phyloP scores from a whole-genome alignment of 1,140 invertebrate genomes.

The Drosophila funebris region DNA sequence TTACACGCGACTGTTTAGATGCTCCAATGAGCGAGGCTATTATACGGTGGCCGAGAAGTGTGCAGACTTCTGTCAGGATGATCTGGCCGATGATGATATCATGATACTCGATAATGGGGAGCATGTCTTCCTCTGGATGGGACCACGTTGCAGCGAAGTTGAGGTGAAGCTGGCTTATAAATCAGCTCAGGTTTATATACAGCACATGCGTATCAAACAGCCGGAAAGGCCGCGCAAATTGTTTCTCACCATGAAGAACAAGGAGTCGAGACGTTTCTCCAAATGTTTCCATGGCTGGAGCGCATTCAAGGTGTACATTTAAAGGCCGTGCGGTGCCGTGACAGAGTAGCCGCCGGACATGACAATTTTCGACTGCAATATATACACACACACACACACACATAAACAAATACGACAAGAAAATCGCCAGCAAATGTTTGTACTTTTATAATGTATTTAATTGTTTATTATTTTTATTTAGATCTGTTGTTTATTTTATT shows the following conservation, averaged over 20 bases:
- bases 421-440: constrained; percentile 57
- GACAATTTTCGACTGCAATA: constrained; percentile 52
- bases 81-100: constrained; percentile 99
- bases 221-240: constrained; percentile 95
- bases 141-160: constrained; percentile 97
- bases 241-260: constrained; percentile 98
- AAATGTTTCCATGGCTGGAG: constrained; percentile 99
- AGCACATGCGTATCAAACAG: constrained; percentile 98
- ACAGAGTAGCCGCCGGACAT: constrained; percentile 53
- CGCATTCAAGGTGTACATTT: constrained; percentile 72
- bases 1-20: constrained; percentile 97
- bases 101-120: constrained; percentile 99
- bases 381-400: constrained; percentile 25
- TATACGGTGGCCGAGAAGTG: constrained; percentile 99
- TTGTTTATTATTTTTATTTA: constrained; percentile 71
- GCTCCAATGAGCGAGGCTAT: constrained; percentile 99
- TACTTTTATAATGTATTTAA: constrained; percentile 77
- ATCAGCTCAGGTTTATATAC: constrained; percentile 99
- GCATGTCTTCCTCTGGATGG: constrained; percentile 99
- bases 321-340: constrained; percentile 55
- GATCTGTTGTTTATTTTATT: constrained; percentile 59
- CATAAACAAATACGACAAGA: constrained; percentile 28
- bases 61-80: constrained; percentile 99
- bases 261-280: constrained; percentile 96
- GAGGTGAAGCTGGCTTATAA: constrained; percentile 99